These are phyloP conservation scores for Diglossa cyanea DNA, from an alignment of 2,797 vertebrate genomes.

Conservation along the genomic window DNA sequence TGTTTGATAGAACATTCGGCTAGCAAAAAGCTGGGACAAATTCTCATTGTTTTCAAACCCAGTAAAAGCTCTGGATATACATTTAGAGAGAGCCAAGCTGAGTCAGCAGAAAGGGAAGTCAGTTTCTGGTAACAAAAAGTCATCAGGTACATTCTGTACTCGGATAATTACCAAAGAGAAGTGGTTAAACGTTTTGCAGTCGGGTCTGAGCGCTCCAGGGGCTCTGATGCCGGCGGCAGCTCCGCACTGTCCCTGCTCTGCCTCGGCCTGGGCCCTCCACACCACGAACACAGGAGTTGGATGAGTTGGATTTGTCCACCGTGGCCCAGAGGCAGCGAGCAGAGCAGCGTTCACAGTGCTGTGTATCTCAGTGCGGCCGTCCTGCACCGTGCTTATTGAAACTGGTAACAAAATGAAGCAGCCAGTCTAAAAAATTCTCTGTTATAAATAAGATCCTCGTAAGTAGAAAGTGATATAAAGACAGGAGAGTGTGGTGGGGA, in stretches of 20 bases:
- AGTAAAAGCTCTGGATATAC: slow-evolving; percentile 11
- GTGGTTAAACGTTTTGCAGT: not conserved
- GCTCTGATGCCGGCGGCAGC: not conserved
- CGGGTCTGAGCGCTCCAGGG: not conserved
- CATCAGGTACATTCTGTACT: slow-evolving; percentile 19
- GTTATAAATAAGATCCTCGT: slow-evolving; percentile 61
- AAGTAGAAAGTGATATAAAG: slow-evolving; percentile 76
- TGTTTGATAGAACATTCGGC: not conserved
- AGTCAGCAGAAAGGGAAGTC: slow-evolving; percentile 50
- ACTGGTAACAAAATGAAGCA: slow-evolving; percentile 72
- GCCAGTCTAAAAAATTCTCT: slow-evolving; percentile 70
- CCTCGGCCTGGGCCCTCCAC: not conserved
- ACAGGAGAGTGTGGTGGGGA: not conserved
- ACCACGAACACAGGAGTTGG: not conserved
- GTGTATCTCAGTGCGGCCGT: slow-evolving; percentile 58
- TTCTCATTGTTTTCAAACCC: not conserved
- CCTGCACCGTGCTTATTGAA: slow-evolving; percentile 61
- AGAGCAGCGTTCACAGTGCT: slow-evolving; percentile 77
- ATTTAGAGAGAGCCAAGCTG: slow-evolving; percentile 21
- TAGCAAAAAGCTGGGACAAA: not conserved
- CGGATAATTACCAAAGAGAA: not conserved
- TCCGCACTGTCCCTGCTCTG: slow-evolving; percentile 10
- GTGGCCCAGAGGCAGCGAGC: slow-evolving; percentile 12
- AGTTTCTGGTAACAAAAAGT: slow-evolving; percentile 35
- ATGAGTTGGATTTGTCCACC: not conserved